phyloP scores from a whole-genome alignment of 2,888 invertebrate species.

The Cheilosia impressa region DNA sequence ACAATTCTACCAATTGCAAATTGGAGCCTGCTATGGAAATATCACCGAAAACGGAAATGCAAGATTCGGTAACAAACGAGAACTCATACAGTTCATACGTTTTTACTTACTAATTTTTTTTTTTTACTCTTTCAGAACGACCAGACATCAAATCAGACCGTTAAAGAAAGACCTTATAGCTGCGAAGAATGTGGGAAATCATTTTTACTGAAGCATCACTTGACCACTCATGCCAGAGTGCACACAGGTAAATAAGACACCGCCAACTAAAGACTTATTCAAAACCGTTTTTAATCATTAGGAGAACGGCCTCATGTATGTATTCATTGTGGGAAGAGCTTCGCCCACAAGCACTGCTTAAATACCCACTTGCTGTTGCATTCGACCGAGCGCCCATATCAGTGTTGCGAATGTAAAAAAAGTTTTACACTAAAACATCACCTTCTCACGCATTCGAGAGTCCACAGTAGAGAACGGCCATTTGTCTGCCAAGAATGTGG shows the following conservation, averaged over 20 bases:
- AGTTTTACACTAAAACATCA: conserved; percentile 94
- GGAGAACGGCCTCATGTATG: conserved; percentile 91
- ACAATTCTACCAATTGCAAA: conserved; percentile 83
- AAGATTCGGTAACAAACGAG: conserved; percentile 79
- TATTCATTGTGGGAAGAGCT: conserved; percentile 91
- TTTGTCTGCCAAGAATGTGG: conserved; percentile 93
- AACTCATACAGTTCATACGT: background rate
- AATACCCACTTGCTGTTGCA: conserved; percentile 92
- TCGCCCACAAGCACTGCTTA: conserved; percentile 92
- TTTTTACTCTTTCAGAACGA: conserved; percentile 78
- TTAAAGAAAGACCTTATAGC: conserved; percentile 91
- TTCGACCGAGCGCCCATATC: conserved; percentile 91
- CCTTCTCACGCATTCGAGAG: conserved; percentile 91
- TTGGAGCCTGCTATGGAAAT: conserved; percentile 84
- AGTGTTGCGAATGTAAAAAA: conserved; percentile 93
- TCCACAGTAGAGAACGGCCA: conserved; percentile 91
- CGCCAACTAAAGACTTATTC: background rate
- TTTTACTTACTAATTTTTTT: background rate
- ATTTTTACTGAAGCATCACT: conserved; percentile 92
- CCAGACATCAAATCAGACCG: conserved; percentile 82
- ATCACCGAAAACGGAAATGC: conserved; percentile 84
- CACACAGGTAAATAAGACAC: conserved; percentile 86
- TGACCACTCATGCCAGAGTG: conserved; percentile 92
- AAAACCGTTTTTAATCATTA: conserved; percentile 76
- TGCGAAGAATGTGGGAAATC: conserved; percentile 93